Evolutionary conservation across 2,113 vertebrate species (phyloP).

Genomic region (Elephantulus edwardii): DNA sequence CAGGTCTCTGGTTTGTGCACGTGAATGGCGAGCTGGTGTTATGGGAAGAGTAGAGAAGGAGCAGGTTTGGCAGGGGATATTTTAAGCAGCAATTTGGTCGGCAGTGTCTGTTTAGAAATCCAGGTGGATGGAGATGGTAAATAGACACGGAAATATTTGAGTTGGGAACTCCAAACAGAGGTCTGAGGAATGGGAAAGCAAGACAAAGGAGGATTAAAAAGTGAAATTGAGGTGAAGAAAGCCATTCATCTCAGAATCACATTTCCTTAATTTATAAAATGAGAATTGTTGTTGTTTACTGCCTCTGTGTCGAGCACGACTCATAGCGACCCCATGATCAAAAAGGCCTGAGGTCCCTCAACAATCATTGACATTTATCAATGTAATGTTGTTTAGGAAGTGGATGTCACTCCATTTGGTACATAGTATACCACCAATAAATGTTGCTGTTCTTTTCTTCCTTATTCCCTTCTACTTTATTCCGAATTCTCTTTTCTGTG

Average conservation of each 20-base stretch:
- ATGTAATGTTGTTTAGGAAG: no score
- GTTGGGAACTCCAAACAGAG: not conserved
- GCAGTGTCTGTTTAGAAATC: not conserved
- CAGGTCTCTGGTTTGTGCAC: not conserved
- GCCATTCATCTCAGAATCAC: not conserved
- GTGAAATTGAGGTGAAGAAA: not conserved
- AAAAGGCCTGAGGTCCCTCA: no score
- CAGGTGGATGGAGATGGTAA: no score
- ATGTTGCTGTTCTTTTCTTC: not conserved
- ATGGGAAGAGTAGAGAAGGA: not conserved
- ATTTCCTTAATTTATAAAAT: constrained; percentile 36
- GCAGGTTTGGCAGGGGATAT: not conserved
- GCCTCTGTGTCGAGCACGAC: no score
- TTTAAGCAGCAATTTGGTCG: not conserved
- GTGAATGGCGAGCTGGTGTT: not conserved
- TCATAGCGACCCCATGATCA: no score
- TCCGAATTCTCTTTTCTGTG: not conserved
- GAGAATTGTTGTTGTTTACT: no score
- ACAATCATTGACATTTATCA: no score
- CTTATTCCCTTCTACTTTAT: not conserved
- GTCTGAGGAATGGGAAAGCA: not conserved
- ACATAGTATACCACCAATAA: not conserved
- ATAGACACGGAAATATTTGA: not conserved
- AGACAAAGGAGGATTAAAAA: not conserved
- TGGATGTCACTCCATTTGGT: not conserved